Evolutionary conservation across 2,797 vertebrate species (phyloP).

Genomic region (Delichon dasypus): DNA sequence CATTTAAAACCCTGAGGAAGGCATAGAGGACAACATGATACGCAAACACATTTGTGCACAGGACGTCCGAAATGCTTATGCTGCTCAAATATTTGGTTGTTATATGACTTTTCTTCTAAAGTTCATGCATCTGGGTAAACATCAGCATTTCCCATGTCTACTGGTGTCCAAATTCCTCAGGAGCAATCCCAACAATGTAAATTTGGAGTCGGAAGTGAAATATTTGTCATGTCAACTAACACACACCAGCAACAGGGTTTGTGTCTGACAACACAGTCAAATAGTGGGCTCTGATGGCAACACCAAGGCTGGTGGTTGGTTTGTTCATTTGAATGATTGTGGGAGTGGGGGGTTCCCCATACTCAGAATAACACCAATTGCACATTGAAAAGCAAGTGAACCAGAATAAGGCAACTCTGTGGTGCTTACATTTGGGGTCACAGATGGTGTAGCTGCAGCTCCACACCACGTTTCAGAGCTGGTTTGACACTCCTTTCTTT

Average conservation of each 20-base stretch:
- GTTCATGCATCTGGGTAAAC: slow-evolving; percentile 14
- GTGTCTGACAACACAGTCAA: background rate
- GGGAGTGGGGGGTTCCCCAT: accelerated
- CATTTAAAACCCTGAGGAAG: background rate
- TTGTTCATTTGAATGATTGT: no score
- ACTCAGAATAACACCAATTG: background rate
- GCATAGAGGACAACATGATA: background rate
- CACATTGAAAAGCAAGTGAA: background rate
- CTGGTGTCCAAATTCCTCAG: background rate
- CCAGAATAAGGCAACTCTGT: background rate
- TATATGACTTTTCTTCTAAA: background rate
- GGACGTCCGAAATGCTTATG: accelerated
- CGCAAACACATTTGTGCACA: background rate
- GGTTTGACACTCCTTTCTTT: background rate
- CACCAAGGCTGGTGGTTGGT: background rate
- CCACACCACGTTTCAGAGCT: background rate
- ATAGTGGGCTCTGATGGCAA: background rate
- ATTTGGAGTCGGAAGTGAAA: background rate
- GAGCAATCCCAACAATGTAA: background rate
- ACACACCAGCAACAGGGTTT: background rate
- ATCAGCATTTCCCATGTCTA: background rate
- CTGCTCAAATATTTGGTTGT: background rate
- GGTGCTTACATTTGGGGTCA: background rate
- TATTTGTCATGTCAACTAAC: background rate
- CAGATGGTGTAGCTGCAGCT: background rate